Conservation (phyloP, 2,113 vertebrate genomes). For the Bothrops jararaca region DNA sequence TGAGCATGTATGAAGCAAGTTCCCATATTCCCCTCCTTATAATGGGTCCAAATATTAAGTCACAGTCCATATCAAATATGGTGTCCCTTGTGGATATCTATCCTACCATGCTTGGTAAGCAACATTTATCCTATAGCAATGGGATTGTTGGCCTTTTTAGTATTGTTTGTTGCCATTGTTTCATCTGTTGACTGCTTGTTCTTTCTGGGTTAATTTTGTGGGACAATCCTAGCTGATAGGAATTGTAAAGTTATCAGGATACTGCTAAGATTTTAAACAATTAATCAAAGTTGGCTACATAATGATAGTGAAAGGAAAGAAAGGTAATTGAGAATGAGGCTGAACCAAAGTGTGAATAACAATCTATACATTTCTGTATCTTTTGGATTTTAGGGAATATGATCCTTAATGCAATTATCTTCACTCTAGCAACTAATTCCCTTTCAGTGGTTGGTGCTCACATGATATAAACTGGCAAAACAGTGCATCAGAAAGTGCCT, state of each 20-base stretch:
- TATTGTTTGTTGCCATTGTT: neutral
- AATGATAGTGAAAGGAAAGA: neutral
- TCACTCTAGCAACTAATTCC: too few relatives aligned
- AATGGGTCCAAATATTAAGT: conserved; percentile 81
- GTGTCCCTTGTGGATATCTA: conserved; percentile 96
- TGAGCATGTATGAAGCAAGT: conserved; percentile 98
- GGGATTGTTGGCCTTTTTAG: neutral
- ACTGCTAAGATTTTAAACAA: neutral
- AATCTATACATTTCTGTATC: neutral
- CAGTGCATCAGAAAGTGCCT: too few relatives aligned
- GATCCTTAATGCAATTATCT: neutral
- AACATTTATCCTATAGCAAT: neutral
- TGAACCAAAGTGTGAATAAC: neutral
- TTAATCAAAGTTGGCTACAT: too few relatives aligned
- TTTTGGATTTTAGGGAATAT: neutral
- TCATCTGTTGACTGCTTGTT: neutral
- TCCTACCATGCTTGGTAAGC: conserved; percentile 89
- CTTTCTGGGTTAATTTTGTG: neutral
- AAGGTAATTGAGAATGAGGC: neutral
- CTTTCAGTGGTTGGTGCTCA: too few relatives aligned
- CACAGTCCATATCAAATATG: conserved; percentile 69
- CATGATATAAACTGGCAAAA: too few relatives aligned
- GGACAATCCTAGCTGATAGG: neutral
- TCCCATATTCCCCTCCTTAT: conserved; percentile 86
- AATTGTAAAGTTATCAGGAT: neutral